Conservation (phyloP, 1,140 invertebrate species). For the Tetraneura akinire region DNA sequence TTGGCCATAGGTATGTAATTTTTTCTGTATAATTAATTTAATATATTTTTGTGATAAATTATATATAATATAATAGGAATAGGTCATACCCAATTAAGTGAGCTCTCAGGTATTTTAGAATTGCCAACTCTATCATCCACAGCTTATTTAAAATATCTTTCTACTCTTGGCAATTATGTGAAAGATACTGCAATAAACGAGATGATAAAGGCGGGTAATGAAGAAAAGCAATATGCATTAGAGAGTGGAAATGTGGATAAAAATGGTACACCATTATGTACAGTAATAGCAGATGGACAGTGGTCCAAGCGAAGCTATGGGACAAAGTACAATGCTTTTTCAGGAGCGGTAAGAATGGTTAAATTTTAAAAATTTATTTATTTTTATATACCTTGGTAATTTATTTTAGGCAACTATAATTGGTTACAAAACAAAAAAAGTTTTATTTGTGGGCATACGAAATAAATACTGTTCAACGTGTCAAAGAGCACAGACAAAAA, state of each 20-base stretch:
- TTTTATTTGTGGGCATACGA: slow-evolving; percentile 57
- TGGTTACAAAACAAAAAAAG: slow-evolving; percentile 56
- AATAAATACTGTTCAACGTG: slow-evolving; percentile 59
- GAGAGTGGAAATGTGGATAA: slow-evolving; percentile 43
- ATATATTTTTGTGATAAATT: background rate
- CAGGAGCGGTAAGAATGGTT: slow-evolving; percentile 54
- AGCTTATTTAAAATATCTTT: background rate
- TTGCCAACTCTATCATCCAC: background rate
- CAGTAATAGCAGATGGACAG: slow-evolving; percentile 56
- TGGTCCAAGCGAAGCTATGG: slow-evolving; percentile 57
- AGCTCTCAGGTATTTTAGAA: background rate
- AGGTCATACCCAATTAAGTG: slow-evolving; percentile 1
- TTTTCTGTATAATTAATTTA: background rate
- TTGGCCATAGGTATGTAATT: slow-evolving; percentile 1
- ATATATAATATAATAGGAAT: slow-evolving; percentile 1
- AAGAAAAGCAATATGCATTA: slow-evolving; percentile 53
- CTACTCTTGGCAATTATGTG: background rate
- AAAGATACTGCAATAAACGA: slow-evolving; percentile 24
- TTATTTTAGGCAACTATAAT: slow-evolving; percentile 54
- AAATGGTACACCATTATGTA: slow-evolving; percentile 55
- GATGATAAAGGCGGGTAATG: slow-evolving; percentile 53
- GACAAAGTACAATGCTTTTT: slow-evolving; percentile 56
- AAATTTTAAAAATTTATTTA: background rate
- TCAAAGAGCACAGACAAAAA: background rate
- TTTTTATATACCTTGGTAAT: background rate